Conservation (phyloP, 1,140 invertebrate genomes). For the Magallana ariakensis region DNA sequence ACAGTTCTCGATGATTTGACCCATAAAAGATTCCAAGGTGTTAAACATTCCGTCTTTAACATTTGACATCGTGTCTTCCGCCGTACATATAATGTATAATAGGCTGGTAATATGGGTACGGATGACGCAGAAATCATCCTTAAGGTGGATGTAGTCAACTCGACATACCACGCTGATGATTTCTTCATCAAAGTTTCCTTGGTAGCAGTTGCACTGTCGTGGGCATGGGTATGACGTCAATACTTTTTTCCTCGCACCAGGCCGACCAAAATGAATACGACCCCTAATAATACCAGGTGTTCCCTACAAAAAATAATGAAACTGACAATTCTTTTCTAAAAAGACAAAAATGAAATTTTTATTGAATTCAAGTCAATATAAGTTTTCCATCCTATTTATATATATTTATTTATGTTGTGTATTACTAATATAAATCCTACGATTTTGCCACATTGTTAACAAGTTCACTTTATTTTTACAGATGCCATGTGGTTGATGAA, state of each 20-base stretch:
- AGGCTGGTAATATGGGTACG: conserved; percentile 47
- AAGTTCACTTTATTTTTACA: too few species aligned
- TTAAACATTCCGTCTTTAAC: conserved; percentile 43
- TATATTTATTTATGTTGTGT: too few species aligned
- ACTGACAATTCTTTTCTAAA: too few species aligned
- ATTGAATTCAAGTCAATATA: too few species aligned
- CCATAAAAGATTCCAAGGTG: conserved; percentile 43
- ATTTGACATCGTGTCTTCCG: conserved; percentile 13
- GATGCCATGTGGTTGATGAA: too few species aligned
- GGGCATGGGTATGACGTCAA: conserved; percentile 52
- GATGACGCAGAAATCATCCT: conserved; percentile 46
- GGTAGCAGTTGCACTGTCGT: conserved; percentile 49
- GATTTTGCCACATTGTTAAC: too few species aligned
- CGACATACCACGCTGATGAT: conserved; percentile 50
- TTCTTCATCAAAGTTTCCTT: background rate
- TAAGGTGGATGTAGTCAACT: conserved; percentile 5
- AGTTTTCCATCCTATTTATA: too few species aligned
- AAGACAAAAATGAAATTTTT: too few species aligned
- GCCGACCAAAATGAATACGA: background rate
- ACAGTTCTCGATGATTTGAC: conserved; percentile 42
- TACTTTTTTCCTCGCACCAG: background rate
- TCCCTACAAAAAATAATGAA: background rate
- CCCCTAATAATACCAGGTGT: background rate
- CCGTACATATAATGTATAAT: conserved; percentile 48
- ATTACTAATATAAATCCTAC: too few species aligned